Evolutionary conservation across 2,797 vertebrate species (phyloP), one percentile per base, ranked within the genome.

Genomic region (Chelmon rostratus): DNA sequence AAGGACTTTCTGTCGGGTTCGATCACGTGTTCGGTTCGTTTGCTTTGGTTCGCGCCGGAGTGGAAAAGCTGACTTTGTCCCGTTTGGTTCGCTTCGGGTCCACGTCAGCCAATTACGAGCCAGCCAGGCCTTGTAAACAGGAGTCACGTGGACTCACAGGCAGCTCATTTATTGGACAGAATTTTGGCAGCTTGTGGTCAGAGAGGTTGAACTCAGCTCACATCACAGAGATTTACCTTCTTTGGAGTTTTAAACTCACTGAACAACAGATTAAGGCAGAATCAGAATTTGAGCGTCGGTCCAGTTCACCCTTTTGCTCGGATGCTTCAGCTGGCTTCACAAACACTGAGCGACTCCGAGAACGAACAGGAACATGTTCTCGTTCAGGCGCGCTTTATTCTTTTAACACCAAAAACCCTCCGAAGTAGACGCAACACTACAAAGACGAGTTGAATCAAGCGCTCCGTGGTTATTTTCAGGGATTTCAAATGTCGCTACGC

Each of bases 51-150:
- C 19, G 0, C 38, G 33, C 33, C 57, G 23, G 25, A 57, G 53
- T 75, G 78, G 78, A 85, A 88, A 87, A 76, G 23, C 10, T 78
- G 78, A 85, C 70, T 44, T 53, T 9, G 74, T 69, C 56, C 70
- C n/a, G 2, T 57, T 76, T 65, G 65, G 50, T 74, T 50, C 1
- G 3, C 64, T 76, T 67, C 47, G 21, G 35, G 25, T 86, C 84
- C 61, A 38, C 44, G 61, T 33, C 71, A 10, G 64, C 53, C 10
- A 2, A 35, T 83, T 49, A 80, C 42, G 40, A 72, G 67, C 40
- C 46, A 7, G 62, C 11, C 16, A 16, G 73, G 83, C 35, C 85
- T 71, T 4, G 46, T 71, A 61, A 87, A 84, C 38, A 42, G 35
- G 49, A 50, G 74, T 82, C 79, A 63, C 68, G n/a, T n/a, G 13